A percentile compares a stretch with the other conserved stretches of the same genome.
Evolutionary conservation across 2,797 vertebrate genomes (phyloP).

Genomic region (Oreonectes daqikongensis): DNA sequence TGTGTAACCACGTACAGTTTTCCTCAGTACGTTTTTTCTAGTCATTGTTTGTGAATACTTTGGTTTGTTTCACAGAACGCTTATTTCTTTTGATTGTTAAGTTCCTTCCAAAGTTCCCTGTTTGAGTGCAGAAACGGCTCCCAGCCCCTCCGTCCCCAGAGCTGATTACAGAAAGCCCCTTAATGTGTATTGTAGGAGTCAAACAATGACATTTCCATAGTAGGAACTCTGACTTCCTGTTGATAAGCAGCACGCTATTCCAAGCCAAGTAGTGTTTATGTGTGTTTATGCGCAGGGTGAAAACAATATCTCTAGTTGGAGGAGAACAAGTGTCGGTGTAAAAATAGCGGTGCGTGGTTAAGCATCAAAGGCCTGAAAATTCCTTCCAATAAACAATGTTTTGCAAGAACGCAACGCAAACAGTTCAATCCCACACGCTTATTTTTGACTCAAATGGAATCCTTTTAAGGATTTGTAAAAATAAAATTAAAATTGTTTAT

Average conservation of each 20-base stretch:
- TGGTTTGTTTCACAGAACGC: constrained; percentile 48
- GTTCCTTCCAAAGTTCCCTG: constrained; percentile 58
- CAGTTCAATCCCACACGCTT: constrained; percentile 12
- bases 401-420: constrained; percentile 32
- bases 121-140: constrained; percentile 70
- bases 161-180: constrained; percentile 79
- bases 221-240: constrained; percentile 85
- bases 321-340: constrained; percentile 76
- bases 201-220: constrained; percentile 83
- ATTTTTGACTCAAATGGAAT: constrained; percentile 1
- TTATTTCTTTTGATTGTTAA: constrained; percentile 44
- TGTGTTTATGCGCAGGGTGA: constrained; percentile 71
- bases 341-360: constrained; percentile 74
- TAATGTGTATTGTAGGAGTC: constrained; percentile 75
- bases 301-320: constrained; percentile 68
- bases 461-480: constrained; percentile 8
- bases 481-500: background rate
- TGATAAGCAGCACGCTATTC: constrained; percentile 78
- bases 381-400: constrained; percentile 67
- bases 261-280: constrained; percentile 72
- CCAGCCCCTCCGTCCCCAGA: constrained; percentile 59
- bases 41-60: constrained; percentile 53
- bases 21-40: constrained; percentile 35
- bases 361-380: constrained; percentile 74
- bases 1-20: constrained; percentile 45